Base-by-base conservation (phyloP, 2,888 invertebrate species). In the Amphipyra tragopoginis region DNA sequence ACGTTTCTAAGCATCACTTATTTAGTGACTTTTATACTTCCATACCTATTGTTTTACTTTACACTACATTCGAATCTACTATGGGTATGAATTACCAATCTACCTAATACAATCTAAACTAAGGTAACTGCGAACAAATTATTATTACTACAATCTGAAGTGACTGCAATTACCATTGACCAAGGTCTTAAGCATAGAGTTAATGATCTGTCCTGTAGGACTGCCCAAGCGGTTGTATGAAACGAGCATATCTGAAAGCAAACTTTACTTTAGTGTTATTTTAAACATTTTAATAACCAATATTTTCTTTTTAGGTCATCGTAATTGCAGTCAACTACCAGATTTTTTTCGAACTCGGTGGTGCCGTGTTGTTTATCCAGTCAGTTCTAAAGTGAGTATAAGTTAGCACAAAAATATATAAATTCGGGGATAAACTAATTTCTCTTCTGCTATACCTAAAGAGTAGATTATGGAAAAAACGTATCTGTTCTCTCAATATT, bases 221-320 rank as follows among this genome's bases (percentile, higher is more conserved):
- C 84, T 86, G 77, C 86, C 79, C 79, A 81, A 68, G 65, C 87
- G 86, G 75, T 86, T 86, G 81, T 87, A 90, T 65, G 73, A 71
- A 69, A 92, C 72, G 79, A 94, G 88, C 86, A 90, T 84, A 92
- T 94, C 93, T 94, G 93, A 90, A 94, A 93, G 66, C 75, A 93
- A 92, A 89, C 77, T 82, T 64, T 47, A 74, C 54, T 83, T 86
- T 83, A 84, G 77, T 74, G 34, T 59, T 65, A 47, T 48, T 14
- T 11, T 51, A 7, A 40, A 51, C 0, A 48, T 6, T 14, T 4
- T 38, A 3, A 44, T 44, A 48, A 38, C 21, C 52, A 40, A 29
- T 38, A 21, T 14, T 15, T 26, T 54, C 21, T n/a, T 15, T 26
- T 52, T 14, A 7, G 56, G 52, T 59, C 60, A 63, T 42, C 33